phyloP scores from a whole-genome alignment of 2,888 invertebrate species.

The Agrochola litura region DNA sequence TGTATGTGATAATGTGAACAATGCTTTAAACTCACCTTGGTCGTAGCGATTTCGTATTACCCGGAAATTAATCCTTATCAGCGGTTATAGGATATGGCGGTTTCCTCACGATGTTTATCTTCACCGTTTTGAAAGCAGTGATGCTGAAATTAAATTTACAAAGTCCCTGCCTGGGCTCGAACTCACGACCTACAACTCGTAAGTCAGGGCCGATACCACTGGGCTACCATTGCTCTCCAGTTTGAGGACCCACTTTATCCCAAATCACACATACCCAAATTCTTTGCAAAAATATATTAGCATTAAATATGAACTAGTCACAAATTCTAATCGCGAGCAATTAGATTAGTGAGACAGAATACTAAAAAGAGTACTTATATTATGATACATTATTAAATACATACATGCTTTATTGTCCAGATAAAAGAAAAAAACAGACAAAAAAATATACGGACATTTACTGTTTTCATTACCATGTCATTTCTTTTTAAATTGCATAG shows the following conservation, averaged over 20 bases:
- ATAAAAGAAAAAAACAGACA: conserved; percentile 6
- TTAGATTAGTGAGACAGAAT: not conserved
- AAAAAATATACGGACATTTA: not conserved
- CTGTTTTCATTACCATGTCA: conserved; percentile 26
- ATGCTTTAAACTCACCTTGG: conserved; percentile 23
- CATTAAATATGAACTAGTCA: not conserved
- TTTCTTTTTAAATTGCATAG: conserved; percentile 33
- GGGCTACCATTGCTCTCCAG: not conserved
- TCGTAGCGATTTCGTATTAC: conserved; percentile 9
- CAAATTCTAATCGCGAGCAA: not conserved
- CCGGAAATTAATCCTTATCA: conserved; percentile 34
- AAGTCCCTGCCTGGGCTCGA: too few species aligned
- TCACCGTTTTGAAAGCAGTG: too few species aligned
- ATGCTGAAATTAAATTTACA: too few species aligned
- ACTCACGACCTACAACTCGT: too few species aligned
- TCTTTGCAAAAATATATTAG: not conserved
- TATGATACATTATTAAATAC: not conserved
- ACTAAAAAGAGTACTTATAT: not conserved
- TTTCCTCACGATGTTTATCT: too few species aligned
- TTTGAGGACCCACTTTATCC: conserved; percentile 6
- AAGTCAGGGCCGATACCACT: too few species aligned
- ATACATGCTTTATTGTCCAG: conserved; percentile 11
- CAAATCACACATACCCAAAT: not conserved
- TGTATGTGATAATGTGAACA: conserved; percentile 10
- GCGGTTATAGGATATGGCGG: too few species aligned